Conservation (phyloP, 2,888 invertebrate genomes). For the Cantharis rustica region DNA sequence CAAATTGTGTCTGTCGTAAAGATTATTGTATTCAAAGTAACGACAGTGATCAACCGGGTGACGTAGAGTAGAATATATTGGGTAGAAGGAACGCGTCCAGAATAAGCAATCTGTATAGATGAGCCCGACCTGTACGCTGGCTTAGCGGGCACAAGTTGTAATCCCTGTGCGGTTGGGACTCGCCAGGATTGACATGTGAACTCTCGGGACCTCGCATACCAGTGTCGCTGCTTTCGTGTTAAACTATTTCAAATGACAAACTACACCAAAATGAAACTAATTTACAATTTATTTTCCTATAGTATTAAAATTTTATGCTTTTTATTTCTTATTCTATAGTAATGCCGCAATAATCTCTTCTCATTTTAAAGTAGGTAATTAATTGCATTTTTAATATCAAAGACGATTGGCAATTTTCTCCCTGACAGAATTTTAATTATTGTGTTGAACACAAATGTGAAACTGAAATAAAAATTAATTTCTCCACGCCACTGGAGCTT, state of each 20-base stretch:
- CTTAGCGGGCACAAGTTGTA: conserved; percentile 47
- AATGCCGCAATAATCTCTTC: background rate
- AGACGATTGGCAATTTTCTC: background rate
- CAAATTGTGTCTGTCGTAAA: background rate
- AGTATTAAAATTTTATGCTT: background rate
- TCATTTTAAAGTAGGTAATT: background rate
- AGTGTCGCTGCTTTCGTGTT: conserved; percentile 35
- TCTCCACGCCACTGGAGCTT: conserved; percentile 15
- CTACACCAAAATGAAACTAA: conserved; percentile 7
- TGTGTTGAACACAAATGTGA: background rate
- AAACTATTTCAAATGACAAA: conserved; percentile 28
- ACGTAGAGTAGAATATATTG: conserved; percentile 34
- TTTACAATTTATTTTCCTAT: background rate
- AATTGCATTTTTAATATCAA: background rate
- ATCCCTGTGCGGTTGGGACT: conserved; percentile 42
- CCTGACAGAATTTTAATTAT: background rate
- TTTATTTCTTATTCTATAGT: background rate
- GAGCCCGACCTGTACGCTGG: conserved; percentile 40
- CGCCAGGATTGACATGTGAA: conserved; percentile 39
- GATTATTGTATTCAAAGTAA: conserved; percentile 4
- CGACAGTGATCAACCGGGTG: conserved; percentile 10
- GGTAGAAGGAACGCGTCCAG: conserved; percentile 38
- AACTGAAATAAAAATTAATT: background rate
- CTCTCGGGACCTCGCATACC: conserved; percentile 34
- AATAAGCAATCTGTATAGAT: conserved; percentile 47